Evolutionary conservation across 2,888 invertebrate species (phyloP).

Genomic region (Oxycera nigricornis): DNA sequence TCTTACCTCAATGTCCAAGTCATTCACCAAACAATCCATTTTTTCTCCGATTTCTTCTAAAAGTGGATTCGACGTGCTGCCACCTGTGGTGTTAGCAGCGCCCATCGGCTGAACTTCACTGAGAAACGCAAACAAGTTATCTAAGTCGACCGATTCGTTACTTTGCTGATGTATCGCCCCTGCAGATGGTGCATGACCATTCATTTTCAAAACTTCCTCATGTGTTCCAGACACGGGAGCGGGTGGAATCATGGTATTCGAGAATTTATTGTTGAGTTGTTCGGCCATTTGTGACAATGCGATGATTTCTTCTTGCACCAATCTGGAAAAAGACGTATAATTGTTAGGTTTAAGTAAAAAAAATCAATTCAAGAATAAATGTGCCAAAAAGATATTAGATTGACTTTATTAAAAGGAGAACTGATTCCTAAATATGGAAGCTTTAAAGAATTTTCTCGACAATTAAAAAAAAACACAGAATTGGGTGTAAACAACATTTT

Average conservation of each 20-base stretch:
- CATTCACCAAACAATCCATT: constrained; percentile 83
- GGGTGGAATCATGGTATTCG: constrained; percentile 48
- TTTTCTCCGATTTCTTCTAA: constrained; percentile 85
- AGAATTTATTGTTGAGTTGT: constrained; percentile 70
- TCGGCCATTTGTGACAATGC: constrained; percentile 77
- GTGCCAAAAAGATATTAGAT: too few species aligned
- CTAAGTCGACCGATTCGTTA: constrained; percentile 82
- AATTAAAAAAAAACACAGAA: too few species aligned
- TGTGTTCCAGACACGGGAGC: constrained; percentile 42
- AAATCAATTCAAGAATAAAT: too few species aligned
- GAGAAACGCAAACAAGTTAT: constrained; percentile 88
- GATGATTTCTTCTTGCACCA: constrained; percentile 73
- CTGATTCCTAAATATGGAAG: too few species aligned
- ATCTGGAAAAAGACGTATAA: constrained; percentile 61
- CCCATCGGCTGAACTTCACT: constrained; percentile 72
- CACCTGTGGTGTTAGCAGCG: constrained; percentile 47
- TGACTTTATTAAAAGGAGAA: too few species aligned
- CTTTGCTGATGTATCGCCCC: constrained; percentile 56
- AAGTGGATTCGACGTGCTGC: constrained; percentile 67
- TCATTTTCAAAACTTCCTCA: constrained; percentile 46
- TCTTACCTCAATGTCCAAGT: constrained; percentile 77
- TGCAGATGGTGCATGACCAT: constrained; percentile 51
- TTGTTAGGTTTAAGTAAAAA: too few species aligned
- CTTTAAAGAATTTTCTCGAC: too few species aligned
- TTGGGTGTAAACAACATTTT: too few species aligned